phyloP scores from a whole-genome alignment of 92 coral and sea anemone species.

The Micromussa lordhowensis region DNA sequence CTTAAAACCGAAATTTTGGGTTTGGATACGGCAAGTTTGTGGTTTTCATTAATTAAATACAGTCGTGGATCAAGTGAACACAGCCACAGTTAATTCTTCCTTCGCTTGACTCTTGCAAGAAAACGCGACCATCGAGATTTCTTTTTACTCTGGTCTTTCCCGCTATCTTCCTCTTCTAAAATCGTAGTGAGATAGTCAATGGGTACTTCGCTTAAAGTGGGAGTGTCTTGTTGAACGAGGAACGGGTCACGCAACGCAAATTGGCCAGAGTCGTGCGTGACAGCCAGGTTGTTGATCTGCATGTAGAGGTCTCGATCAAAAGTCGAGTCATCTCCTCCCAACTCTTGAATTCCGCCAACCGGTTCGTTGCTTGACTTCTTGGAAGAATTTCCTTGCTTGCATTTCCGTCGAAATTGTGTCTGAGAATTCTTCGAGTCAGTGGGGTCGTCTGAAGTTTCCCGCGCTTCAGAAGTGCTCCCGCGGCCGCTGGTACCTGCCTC shows the following conservation, averaged over 20 bases:
- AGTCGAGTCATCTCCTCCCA: not conserved
- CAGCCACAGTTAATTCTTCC: not conserved
- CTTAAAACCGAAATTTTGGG: too few species aligned
- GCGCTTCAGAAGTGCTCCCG: not conserved
- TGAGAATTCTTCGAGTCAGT: not conserved
- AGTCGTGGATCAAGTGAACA: not conserved
- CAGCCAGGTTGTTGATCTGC: constrained; percentile 30
- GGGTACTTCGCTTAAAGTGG: not conserved
- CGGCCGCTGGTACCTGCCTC: not conserved
- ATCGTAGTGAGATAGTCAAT: not conserved
- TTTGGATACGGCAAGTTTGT: not conserved
- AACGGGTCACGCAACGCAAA: constrained; percentile 33
- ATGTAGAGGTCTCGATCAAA: constrained; percentile 41
- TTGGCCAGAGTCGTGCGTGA: constrained; percentile 17
- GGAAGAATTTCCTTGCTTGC: not conserved
- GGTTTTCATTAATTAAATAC: not conserved
- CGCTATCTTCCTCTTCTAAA: not conserved
- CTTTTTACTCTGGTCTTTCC: not conserved
- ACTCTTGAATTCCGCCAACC: not conserved
- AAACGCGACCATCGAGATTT: not conserved
- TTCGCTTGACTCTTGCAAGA: constrained; percentile 13
- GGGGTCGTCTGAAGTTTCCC: not conserved
- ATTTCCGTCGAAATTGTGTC: not conserved
- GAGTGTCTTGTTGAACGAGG: constrained; percentile 10
- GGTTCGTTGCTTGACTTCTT: not conserved